phyloP scores from a whole-genome alignment of 2,888 invertebrate species.

The Limnephilus marmoratus region DNA sequence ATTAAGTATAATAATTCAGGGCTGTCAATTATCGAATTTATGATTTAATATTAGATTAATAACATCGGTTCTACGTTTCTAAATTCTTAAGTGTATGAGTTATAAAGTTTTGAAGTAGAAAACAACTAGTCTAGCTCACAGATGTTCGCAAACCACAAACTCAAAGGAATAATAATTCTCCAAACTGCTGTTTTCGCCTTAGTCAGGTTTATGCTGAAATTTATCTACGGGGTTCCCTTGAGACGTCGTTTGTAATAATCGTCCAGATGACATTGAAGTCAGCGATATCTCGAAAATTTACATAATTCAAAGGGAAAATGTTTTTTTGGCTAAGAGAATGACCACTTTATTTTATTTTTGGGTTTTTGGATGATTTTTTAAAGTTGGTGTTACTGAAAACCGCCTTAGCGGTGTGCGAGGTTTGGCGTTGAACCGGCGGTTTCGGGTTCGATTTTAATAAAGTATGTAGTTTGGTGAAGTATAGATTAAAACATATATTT shows the following conservation, averaged over 20 bases:
- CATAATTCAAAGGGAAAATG: neutral
- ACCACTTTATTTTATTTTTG: neutral
- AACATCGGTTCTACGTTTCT: no score
- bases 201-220: neutral
- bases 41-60: no score
- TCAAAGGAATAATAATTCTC: neutral
- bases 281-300: neutral
- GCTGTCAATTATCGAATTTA: no score
- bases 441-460: no score
- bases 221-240: neutral
- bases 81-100: neutral
- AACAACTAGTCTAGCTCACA: neutral
- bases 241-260: conserved; percentile 4
- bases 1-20: no score
- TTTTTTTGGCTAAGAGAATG: neutral
- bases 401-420: neutral
- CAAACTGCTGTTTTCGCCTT: neutral
- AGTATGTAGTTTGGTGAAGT: no score
- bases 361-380: neutral
- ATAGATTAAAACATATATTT: no score
- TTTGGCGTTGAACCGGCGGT: no score
- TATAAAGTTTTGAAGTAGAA: neutral
- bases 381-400: neutral
- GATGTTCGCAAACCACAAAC: neutral
- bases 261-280: neutral